Conservation (phyloP, 2,113 vertebrate genomes). For the Trematocara zebra region DNA sequence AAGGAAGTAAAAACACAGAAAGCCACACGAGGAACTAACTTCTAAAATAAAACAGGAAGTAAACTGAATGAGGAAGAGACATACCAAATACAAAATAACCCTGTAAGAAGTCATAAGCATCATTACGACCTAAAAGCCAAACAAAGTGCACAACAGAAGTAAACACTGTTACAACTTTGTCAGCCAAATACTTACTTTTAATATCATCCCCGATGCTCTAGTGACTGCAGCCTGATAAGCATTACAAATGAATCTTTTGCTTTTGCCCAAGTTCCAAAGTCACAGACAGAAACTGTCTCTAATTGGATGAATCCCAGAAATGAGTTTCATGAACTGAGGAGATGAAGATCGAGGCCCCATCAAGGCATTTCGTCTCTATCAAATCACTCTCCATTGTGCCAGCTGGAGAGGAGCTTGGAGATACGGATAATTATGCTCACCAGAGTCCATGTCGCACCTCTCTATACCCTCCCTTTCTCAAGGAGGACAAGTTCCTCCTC, state of each 20-base stretch:
- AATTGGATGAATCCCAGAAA: neutral
- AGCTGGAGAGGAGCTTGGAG: neutral
- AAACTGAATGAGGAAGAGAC: neutral
- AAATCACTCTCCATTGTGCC: conserved; percentile 62
- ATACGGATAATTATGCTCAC: conserved; percentile 29
- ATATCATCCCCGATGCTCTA: neutral
- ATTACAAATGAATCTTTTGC: neutral
- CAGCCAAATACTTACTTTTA: neutral
- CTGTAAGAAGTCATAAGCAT: neutral
- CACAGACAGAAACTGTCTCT: neutral
- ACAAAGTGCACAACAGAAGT: neutral
- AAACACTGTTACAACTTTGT: neutral
- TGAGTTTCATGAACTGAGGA: neutral
- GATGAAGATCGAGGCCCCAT: neutral
- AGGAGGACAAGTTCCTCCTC: conserved; percentile 10
- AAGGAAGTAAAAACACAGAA: neutral
- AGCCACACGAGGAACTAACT: neutral
- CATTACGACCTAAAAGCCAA: too few relatives aligned
- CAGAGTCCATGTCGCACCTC: neutral
- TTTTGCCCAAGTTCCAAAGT: neutral
- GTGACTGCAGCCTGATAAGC: neutral
- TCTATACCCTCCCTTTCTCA: neutral
- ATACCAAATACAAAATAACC: neutral
- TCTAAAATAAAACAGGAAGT: neutral
- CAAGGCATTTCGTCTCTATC: neutral